Conservation (phyloP, 2,797 vertebrate genomes). For the Kryptolebias ocellatus region DNA sequence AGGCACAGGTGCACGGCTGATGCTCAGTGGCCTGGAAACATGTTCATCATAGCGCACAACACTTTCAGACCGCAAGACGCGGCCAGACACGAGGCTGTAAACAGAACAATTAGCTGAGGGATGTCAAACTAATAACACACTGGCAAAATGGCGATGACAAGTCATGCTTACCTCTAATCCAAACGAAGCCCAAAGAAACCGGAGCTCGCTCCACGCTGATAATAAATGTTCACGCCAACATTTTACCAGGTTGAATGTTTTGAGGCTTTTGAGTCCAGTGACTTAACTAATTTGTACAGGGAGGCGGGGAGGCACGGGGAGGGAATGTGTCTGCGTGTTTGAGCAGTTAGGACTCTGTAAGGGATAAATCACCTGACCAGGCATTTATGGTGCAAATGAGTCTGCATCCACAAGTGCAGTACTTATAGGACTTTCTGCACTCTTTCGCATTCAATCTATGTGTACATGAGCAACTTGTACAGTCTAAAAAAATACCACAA, state of each 20-base stretch:
- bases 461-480: neutral
- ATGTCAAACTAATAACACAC: conserved; percentile 16
- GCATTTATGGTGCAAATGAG: conserved; percentile 28
- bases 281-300: conserved; percentile 62
- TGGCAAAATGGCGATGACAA: conserved; percentile 6
- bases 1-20: conserved; percentile 54
- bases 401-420: conserved; percentile 3
- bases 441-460: neutral
- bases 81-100: conserved; percentile 6
- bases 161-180: conserved; percentile 55
- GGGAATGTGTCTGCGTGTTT: conserved; percentile 39
- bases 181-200: neutral
- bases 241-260: conserved; percentile 56
- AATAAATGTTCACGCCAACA: conserved; percentile 21
- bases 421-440: neutral
- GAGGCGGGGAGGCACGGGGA: conserved; percentile 39
- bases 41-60: conserved; percentile 17
- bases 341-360: conserved; percentile 31
- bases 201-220: conserved; percentile 3
- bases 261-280: conserved; percentile 51
- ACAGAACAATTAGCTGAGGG: conserved; percentile 27
- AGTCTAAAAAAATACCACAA: no score
- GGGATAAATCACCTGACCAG: conserved; percentile 54
- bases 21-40: conserved; percentile 57
- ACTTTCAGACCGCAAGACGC: conserved; percentile 8